These are phyloP conservation scores for Coelopa frigida DNA, from an alignment of 1,140 invertebrate genomes.

Conservation along the genomic window DNA sequence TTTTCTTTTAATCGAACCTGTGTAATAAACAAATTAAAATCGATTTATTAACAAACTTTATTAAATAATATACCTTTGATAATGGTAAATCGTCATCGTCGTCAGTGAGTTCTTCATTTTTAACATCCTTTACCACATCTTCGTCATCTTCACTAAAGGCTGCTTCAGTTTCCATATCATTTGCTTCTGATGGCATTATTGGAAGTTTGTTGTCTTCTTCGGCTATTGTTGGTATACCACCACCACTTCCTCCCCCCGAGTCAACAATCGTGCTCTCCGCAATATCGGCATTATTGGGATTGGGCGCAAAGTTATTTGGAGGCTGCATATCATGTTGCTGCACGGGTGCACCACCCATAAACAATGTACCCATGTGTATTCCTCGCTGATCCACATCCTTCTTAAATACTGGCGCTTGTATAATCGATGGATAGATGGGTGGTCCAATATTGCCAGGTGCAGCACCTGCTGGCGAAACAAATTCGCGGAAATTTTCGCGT, in stretches of 20 bases:
- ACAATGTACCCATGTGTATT: slow-evolving; percentile 2
- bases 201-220: slow-evolving; percentile 29
- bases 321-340: slow-evolving; percentile 8
- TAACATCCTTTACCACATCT: slow-evolving; percentile 50
- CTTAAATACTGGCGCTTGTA: slow-evolving; percentile 24
- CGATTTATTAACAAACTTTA: slow-evolving; percentile 3
- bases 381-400: slow-evolving; percentile 31
- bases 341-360: slow-evolving; percentile 3
- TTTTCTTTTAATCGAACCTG: slow-evolving; percentile 46
- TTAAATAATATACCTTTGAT: slow-evolving; percentile 56
- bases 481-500: slow-evolving; percentile 85
- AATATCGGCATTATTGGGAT: slow-evolving; percentile 25
- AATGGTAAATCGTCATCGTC: slow-evolving; percentile 82
- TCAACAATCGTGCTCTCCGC: slow-evolving; percentile 38
- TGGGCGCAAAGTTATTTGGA: slow-evolving; percentile 11
- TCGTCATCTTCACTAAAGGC: slow-evolving; percentile 76
- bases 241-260: not conserved
- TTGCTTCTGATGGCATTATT: slow-evolving; percentile 15
- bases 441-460: slow-evolving; percentile 12
- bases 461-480: slow-evolving; percentile 58
- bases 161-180: slow-evolving; percentile 52
- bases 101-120: slow-evolving; percentile 62
- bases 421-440: slow-evolving; percentile 13
- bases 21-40: not conserved
- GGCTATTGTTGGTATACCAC: slow-evolving; percentile 15